phyloP scores from a whole-genome alignment of 1,140 invertebrate genomes.

The Panulirus ornatus region DNA sequence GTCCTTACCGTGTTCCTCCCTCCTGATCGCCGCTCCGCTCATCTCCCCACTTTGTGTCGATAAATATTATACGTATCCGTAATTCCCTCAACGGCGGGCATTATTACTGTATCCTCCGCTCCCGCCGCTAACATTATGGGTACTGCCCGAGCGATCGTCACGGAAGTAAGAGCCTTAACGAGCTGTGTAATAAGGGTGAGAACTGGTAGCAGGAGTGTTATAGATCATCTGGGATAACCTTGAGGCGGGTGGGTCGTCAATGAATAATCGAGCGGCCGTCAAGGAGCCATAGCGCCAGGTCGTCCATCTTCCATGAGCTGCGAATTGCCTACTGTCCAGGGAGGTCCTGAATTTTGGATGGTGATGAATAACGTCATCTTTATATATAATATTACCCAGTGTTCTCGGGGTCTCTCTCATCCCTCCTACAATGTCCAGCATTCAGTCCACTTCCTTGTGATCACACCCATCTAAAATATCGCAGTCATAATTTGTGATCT shows the following conservation, averaged over 20 bases:
- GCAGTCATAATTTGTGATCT: too few species aligned
- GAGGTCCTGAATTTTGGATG: too few species aligned
- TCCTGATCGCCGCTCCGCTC: neutral
- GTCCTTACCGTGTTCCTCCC: neutral
- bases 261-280: slow-evolving; percentile 15
- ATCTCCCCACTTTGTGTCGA: neutral
- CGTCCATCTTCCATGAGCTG: slow-evolving; percentile 14
- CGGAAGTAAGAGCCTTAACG: too few species aligned
- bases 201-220: neutral
- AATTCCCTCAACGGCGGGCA: neutral
- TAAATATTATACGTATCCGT: neutral
- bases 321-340: neutral
- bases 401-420: too few species aligned
- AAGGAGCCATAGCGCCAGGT: neutral
- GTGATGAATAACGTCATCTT: too few species aligned
- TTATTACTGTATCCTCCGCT: neutral
- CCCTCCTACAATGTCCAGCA: too few species aligned
- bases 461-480: too few species aligned
- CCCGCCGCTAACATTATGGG: neutral
- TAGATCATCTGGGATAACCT: slow-evolving; percentile 5
- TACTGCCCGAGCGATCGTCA: too few species aligned
- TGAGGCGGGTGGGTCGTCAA: slow-evolving; percentile 11
- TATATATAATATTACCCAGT: too few species aligned
- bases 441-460: too few species aligned
- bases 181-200: too few species aligned